A percentile compares a stretch with the other conserved stretches of the same genome.
Conservation (phyloP, 1,140 invertebrate species). For the Pogonomyrmex barbatus region DNA sequence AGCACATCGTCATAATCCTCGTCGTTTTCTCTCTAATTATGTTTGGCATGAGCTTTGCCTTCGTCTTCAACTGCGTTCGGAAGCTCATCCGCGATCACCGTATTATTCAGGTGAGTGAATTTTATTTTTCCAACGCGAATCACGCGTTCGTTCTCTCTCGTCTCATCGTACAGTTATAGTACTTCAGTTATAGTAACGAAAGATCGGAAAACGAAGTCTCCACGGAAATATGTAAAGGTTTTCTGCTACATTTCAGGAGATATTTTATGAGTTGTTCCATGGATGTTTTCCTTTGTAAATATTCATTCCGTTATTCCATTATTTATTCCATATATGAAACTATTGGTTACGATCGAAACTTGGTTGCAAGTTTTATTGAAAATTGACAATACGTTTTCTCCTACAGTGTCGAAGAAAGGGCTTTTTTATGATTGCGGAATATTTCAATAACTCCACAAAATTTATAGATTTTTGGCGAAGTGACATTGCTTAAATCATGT, state of each 20-base stretch:
- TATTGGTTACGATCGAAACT: neutral
- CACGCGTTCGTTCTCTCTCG: neutral
- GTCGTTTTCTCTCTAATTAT: conserved; percentile 95
- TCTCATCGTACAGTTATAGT: neutral
- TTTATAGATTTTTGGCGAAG: conserved; percentile 61
- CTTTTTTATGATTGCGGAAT: conserved; percentile 47
- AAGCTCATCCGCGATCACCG: conserved; percentile 94
- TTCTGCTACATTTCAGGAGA: neutral
- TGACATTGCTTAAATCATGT: conserved; percentile 50
- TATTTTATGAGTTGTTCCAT: conserved; percentile 17
- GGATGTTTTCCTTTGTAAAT: neutral
- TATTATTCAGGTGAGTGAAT: conserved; percentile 91
- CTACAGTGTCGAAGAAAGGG: neutral
- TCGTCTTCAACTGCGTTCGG: conserved; percentile 93
- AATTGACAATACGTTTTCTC: neutral
- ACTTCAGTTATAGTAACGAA: conserved; percentile 12
- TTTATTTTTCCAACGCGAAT: conserved; percentile 4
- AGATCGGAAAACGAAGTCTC: conserved; percentile 20
- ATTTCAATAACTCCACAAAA: conserved; percentile 49
- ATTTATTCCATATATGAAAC: conserved; percentile 22
- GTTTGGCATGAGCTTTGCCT: conserved; percentile 94
- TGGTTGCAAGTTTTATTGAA: conserved; percentile 29
- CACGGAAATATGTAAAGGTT: conserved; percentile 7
- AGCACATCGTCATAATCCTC: conserved; percentile 95
- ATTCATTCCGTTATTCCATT: neutral